Percentiles rank a stretch among this genome's conserved stretches.
Conservation (phyloP, 2,797 vertebrate genomes). For the Morelia viridis region DNA sequence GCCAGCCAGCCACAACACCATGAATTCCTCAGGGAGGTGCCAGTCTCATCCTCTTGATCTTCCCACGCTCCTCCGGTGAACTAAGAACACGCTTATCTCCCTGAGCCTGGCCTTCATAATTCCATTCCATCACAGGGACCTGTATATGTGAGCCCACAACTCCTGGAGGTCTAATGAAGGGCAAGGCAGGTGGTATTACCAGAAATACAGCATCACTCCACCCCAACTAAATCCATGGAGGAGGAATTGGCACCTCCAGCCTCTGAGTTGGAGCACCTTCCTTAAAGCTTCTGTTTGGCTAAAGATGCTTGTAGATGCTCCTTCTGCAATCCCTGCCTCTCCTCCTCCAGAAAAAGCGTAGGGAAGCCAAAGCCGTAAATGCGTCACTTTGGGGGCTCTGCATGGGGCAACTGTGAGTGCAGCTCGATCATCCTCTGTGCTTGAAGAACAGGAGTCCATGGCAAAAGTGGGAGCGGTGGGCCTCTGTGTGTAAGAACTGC, state of each 20-base stretch:
- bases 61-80: no score
- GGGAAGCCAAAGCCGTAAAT: not conserved
- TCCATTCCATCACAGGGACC: not conserved
- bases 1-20: no score
- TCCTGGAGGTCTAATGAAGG: not conserved
- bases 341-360: not conserved
- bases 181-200: not conserved
- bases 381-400: not conserved
- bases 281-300: not conserved
- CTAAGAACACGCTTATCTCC: no score
- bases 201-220: not conserved
- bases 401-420: not conserved
- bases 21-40: no score
- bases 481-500: not conserved
- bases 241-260: not conserved
- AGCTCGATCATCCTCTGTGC: not conserved
- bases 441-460: not conserved
- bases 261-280: not conserved
- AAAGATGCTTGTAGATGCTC: not conserved
- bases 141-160: not conserved
- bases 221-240: not conserved
- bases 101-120: no score
- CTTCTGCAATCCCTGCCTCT: not conserved
- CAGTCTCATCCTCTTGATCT: no score
- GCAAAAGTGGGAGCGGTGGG: not conserved